Conservation (phyloP, 2,888 invertebrate genomes). For the Heteropelma amictum region DNA sequence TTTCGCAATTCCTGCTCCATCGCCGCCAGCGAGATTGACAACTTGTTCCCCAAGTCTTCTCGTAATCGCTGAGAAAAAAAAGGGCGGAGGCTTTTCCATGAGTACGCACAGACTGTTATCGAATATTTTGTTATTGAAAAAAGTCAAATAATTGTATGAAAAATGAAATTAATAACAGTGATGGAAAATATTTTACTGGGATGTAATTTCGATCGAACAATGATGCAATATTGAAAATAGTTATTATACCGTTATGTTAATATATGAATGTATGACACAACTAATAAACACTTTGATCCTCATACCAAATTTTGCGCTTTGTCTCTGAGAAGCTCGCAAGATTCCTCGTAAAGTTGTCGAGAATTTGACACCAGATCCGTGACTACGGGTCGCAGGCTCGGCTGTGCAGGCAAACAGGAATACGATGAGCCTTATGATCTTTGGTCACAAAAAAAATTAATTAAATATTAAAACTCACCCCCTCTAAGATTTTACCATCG, state of each 20-base stretch:
- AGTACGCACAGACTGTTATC: too few species aligned
- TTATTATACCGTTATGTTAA: not conserved
- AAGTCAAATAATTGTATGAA: too few species aligned
- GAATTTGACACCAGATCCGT: slow-evolving; percentile 86
- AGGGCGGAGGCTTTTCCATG: slow-evolving; percentile 3
- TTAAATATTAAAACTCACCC: slow-evolving; percentile 77
- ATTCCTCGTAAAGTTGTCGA: slow-evolving; percentile 85
- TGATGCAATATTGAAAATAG: too few species aligned
- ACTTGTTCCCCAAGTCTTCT: slow-evolving; percentile 84
- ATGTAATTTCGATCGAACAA: too few species aligned
- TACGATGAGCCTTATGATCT: not conserved
- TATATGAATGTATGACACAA: too few species aligned
- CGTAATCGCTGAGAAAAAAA: slow-evolving; percentile 79
- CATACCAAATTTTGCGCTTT: slow-evolving; percentile 82
- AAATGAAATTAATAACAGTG: too few species aligned
- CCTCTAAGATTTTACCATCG: slow-evolving; percentile 88
- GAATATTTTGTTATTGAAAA: too few species aligned
- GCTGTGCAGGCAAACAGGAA: slow-evolving; percentile 75
- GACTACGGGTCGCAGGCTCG: slow-evolving; percentile 85
- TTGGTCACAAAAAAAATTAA: not conserved
- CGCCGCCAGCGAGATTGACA: slow-evolving; percentile 83
- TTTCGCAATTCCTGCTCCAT: slow-evolving; percentile 87
- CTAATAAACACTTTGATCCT: slow-evolving; percentile 54
- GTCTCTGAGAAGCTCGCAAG: slow-evolving; percentile 85
- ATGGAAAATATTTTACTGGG: too few species aligned